Base-by-base conservation (phyloP, 2,797 vertebrate genomes). In the Heliangelus exortis region DNA sequence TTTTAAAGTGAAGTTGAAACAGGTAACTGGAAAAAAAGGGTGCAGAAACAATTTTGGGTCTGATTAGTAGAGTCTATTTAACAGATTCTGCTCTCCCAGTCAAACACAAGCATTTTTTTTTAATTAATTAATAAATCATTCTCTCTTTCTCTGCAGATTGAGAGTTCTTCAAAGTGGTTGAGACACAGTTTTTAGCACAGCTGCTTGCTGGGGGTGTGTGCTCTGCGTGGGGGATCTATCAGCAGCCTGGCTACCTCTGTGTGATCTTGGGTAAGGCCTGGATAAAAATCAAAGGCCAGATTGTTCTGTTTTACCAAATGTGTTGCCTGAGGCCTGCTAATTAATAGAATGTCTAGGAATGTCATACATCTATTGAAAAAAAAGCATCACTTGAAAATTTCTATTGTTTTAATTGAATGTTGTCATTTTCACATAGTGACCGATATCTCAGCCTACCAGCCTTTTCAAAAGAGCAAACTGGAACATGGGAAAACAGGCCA, bases 221-320 rank as follows among this genome's bases (percentile, higher is more conserved):
- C 84, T 89, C 92, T 79, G 86, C 76, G 95, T 95, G 92, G 74
- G 96, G 95, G 95, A 96, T 95, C 94, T 96, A 94, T 94, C 95
- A 76, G 83, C 95, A 95, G 94, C 87, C 77, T 87, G 94, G 81
- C 85, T 96, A 96, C 96, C 96, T 96, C 96, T 84, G 43, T 84
- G 83, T 96, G 92, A 95, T 96, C 94, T 95, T 92, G 96, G 88
- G 94, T 94, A 95, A 96, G 86, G 94, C 80, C 95, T 95, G 96
- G 90, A 95, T 79, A 91, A 95, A 95, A 93, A 96, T 96, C 94
- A 96, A 96, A 95, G 89, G 55, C 88, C 94, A 84, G 93, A 95
- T 95, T 96, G 93, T 96, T 96, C 93, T 96, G 39, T 95, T 96
- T 96, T 95, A 77, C 94, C 67, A 95, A 95, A 96, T 96, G 92